A percentile compares a stretch with the other conserved stretches of the same genome.
phyloP scores from a whole-genome alignment of 2,888 invertebrate genomes.

The Idaea straminata region DNA sequence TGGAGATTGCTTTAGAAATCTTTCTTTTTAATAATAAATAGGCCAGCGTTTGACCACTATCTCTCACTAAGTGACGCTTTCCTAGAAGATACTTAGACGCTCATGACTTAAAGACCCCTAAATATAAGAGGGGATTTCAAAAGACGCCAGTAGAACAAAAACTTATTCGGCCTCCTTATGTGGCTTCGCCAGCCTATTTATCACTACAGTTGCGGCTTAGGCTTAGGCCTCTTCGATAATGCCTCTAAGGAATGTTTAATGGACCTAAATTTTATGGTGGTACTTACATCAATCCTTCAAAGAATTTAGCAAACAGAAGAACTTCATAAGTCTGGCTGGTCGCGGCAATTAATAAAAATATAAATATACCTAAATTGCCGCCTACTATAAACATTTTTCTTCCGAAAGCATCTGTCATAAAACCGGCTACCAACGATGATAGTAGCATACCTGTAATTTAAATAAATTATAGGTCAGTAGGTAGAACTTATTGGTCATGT shows the following conservation, averaged over 20 bases:
- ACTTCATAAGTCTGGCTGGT: conserved; percentile 56
- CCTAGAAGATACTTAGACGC: too few species aligned
- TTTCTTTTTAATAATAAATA: too few species aligned
- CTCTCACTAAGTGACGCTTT: too few species aligned
- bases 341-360: conserved; percentile 47
- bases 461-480: conserved; percentile 2
- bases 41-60: too few species aligned
- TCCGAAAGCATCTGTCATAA: conserved; percentile 62
- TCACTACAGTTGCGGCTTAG: too few species aligned
- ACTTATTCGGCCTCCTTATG: too few species aligned
- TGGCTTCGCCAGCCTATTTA: too few species aligned
- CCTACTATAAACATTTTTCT: conserved; percentile 53
- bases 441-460: conserved; percentile 56
- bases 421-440: conserved; percentile 56
- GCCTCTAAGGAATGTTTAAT: neutral
- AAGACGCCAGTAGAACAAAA: too few species aligned
- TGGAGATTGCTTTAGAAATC: too few species aligned
- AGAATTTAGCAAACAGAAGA: conserved; percentile 53
- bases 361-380: conserved; percentile 51
- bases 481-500: neutral
- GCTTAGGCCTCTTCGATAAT: too few species aligned
- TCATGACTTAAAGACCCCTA: too few species aligned
- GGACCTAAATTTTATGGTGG: neutral
- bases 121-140: too few species aligned
- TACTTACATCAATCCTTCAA: conserved; percentile 64